phyloP scores from a whole-genome alignment of 2,113 vertebrate species.

The Etia nguti region DNA sequence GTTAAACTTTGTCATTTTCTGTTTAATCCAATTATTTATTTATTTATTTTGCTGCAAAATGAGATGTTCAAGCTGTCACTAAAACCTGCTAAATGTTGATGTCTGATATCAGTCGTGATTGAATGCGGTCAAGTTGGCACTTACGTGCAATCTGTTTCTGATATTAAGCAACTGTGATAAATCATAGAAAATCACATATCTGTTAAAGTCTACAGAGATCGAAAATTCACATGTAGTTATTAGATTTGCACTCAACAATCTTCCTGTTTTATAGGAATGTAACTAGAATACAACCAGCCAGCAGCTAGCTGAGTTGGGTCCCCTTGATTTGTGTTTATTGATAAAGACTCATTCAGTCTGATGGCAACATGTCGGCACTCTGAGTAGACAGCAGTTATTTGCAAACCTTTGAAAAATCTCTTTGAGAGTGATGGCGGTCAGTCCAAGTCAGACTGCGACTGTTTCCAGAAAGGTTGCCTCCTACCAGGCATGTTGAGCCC shows the following conservation, averaged over 20 bases:
- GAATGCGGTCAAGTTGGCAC: background rate
- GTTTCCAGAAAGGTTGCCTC: background rate
- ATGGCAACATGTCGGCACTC: background rate
- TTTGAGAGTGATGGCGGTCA: background rate
- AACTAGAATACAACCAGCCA: background rate
- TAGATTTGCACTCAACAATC: background rate
- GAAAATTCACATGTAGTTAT: background rate
- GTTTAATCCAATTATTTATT: background rate
- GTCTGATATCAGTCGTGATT: background rate
- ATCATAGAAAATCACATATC: background rate
- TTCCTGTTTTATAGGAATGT: background rate
- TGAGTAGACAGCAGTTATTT: background rate
- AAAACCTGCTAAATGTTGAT: background rate
- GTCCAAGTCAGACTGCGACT: background rate
- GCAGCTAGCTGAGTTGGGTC: background rate
- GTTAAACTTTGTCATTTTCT: background rate
- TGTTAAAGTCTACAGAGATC: background rate
- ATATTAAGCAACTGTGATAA: background rate
- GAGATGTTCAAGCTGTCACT: background rate
- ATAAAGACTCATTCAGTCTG: background rate
- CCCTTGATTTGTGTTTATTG: background rate
- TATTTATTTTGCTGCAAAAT: background rate
- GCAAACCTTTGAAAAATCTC: background rate
- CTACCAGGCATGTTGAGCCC: accelerated
- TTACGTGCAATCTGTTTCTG: background rate